These are phyloP conservation scores for Carterocephalus palaemon DNA, from an alignment of 2,888 invertebrate genomes.

Conservation along the genomic window DNA sequence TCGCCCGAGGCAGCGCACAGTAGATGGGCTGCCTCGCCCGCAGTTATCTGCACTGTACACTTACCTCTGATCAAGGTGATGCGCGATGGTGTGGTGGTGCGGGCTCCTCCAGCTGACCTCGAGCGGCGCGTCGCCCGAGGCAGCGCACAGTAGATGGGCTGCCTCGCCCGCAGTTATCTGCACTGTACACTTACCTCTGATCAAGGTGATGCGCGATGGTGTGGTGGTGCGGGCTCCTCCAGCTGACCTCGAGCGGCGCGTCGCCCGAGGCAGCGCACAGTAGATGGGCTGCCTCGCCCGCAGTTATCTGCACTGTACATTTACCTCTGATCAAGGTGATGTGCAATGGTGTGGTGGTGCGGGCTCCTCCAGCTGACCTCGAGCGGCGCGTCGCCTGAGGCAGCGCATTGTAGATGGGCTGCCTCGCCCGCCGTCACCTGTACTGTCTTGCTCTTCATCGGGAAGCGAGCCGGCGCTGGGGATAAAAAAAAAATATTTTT, in stretches of 20 bases:
- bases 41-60: too few relatives aligned
- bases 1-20: too few relatives aligned
- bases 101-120: too few relatives aligned
- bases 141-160: too few relatives aligned
- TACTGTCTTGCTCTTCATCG: conserved; percentile 89
- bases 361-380: conserved; percentile 92
- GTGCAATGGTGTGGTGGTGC: conserved; percentile 82
- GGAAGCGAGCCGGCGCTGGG: conserved; percentile 90
- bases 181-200: conserved; percentile 15
- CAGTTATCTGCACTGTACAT: conserved; percentile 88
- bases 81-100: too few relatives aligned
- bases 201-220: conserved; percentile 81
- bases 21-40: too few relatives aligned
- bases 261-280: conserved; percentile 94
- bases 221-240: conserved; percentile 87
- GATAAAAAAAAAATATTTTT: conserved; percentile 6
- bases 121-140: too few relatives aligned
- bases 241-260: conserved; percentile 89
- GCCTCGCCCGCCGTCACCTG: conserved; percentile 90
- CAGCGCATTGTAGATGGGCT: conserved; percentile 91
- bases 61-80: too few relatives aligned
- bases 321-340: conserved; percentile 84
- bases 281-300: conserved; percentile 89
- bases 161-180: too few relatives aligned
- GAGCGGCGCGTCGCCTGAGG: conserved; percentile 91